These are phyloP conservation scores for Pachymerium ferrugineum DNA, from an alignment of 2,888 invertebrate genomes.

Conservation along the genomic window DNA sequence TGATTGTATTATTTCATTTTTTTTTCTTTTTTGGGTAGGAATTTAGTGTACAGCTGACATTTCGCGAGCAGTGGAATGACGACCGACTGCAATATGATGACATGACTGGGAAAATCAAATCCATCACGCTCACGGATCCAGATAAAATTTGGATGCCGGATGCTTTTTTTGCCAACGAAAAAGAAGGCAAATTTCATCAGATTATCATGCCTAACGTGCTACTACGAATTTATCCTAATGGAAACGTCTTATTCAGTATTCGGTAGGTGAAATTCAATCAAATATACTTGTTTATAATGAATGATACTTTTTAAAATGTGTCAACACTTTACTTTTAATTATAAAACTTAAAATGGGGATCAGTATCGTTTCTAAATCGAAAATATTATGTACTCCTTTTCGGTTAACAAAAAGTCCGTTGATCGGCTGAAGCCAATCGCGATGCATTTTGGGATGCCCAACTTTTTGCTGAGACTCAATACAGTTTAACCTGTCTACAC, in stretches of 20 bases:
- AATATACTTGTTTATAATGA: not conserved
- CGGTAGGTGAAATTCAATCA: slow-evolving; percentile 52
- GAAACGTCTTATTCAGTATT: slow-evolving; percentile 92
- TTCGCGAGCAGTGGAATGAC: slow-evolving; percentile 95
- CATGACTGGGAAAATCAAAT: slow-evolving; percentile 57
- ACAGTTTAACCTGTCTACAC: no score
- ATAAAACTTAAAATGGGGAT: no score
- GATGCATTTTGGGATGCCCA: no score
- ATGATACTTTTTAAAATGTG: no score
- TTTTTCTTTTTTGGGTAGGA: slow-evolving; percentile 52
- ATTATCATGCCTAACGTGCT: slow-evolving; percentile 98
- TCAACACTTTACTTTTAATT: no score
- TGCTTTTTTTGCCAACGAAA: slow-evolving; percentile 59
- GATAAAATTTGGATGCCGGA: slow-evolving; percentile 98
- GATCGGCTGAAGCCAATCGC: no score
- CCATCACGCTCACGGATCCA: slow-evolving; percentile 87
- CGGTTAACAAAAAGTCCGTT: no score
- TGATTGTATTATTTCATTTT: not conserved
- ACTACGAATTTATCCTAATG: slow-evolving; percentile 91
- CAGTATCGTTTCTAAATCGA: no score
- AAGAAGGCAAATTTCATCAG: slow-evolving; percentile 62
- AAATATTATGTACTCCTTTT: no score
- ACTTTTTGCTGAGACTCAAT: no score
- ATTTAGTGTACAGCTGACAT: slow-evolving; percentile 95
- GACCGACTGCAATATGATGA: slow-evolving; percentile 58